A percentile compares a stretch with the other conserved stretches of the same genome.
Evolutionary conservation across 30 jellyfish, hydroid and myxozoan species (phyloP).

Genomic region (Catostylus mosaicus): DNA sequence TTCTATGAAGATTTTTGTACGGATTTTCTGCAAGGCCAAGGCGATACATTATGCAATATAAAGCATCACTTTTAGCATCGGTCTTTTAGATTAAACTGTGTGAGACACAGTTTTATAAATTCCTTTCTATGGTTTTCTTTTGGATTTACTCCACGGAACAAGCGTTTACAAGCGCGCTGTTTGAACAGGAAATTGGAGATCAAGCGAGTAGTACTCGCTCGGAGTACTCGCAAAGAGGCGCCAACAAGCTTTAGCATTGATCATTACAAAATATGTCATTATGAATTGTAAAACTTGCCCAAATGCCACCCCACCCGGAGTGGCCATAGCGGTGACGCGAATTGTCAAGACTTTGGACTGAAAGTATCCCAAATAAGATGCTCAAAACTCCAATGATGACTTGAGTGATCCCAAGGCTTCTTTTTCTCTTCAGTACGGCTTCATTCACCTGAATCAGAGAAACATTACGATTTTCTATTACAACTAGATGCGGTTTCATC

Average conservation of each 20-base stretch:
- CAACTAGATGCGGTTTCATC: no score
- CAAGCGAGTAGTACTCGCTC: no score
- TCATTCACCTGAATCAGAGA: no score
- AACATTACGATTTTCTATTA: no score
- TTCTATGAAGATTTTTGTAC: not conserved
- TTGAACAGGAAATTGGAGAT: not conserved
- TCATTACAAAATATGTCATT: no score
- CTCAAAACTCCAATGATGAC: conserved; percentile 33
- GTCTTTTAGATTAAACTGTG: not conserved
- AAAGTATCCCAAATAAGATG: conserved; percentile 17
- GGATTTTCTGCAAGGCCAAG: conserved; percentile 5
- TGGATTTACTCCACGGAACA: not conserved
- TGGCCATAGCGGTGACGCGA: conserved; percentile 28
- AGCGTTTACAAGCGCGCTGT: not conserved
- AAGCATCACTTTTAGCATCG: not conserved
- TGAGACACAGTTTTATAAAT: not conserved
- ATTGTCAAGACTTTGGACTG: conserved; percentile 2
- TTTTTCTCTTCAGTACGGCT: not conserved
- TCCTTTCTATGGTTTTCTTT: not conserved
- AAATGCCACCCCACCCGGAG: conserved; percentile 48
- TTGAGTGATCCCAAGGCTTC: conserved; percentile 46
- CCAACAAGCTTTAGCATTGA: no score
- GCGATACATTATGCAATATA: not conserved
- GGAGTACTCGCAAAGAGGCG: no score
- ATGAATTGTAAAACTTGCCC: no score